Base-by-base conservation (phyloP, 2,113 vertebrate genomes). In the Pelecanoides urinatrix region DNA sequence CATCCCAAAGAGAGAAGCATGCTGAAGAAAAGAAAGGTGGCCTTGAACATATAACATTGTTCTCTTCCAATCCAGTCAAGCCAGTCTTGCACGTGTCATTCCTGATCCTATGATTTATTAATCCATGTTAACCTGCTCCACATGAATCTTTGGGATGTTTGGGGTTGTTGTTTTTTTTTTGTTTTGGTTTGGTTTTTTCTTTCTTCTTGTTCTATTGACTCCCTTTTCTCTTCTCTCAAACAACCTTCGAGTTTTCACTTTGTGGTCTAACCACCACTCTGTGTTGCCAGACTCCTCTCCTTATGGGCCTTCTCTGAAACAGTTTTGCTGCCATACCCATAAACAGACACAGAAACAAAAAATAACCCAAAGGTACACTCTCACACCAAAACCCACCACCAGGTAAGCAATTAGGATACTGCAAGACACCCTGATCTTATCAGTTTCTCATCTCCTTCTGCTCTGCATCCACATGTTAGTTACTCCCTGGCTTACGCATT, bases 281-380 rank as follows among this genome's bases (percentile, higher is more conserved):
- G 19, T 0, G 0, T 8, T 44, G 58, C 58, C 18, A 42, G 38
- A 25, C 32, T 59, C 29, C 20, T 62, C 44, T 67, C 53, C 21
- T 59, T 45, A 50, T 2, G 9, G 47, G 36, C 18, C 58, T 80
- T 16, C 68, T 66, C 63, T 66, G 36, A 50, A 61, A 47, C 21
- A 45, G 20, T 58, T 88, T 42, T 89, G 34, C 34, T 73, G 44
- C n/a, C 20, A 36, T 26, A 45, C 7, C 29, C 29, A 50, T 34
- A 45, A 66, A 49, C 22, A 76, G 59, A 45, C 42, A 67, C 20
- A 61, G n/a, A 73, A 73, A 26, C 19, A 55, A 36, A 29, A 21
- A 11, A 19, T 38, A 5, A 0, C 7, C 30, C 23, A 18, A 67
- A 61, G 1, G 0, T 22, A 71, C 22, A 55, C 23, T 17, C 20